Conservation (phyloP, 2,888 invertebrate genomes). For the Lissonota sp. region DNA sequence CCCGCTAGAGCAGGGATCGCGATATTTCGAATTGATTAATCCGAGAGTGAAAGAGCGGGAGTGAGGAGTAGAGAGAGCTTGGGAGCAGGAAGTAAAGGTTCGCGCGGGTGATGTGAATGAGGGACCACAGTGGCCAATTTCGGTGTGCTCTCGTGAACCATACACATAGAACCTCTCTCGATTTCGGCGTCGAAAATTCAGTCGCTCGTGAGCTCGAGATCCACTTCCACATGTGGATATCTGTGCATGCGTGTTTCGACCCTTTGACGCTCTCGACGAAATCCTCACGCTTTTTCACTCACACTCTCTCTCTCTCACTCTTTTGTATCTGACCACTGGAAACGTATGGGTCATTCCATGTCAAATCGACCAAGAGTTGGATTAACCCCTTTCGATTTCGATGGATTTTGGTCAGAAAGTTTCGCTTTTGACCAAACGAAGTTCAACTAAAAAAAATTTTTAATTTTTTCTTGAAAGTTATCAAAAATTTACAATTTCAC, state of each 20-base stretch:
- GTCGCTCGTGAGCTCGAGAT: conserved; percentile 20
- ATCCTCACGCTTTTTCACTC: conserved; percentile 27
- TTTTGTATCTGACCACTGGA: conserved; percentile 6
- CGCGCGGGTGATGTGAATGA: conserved; percentile 60
- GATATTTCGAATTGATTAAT: conserved; percentile 80
- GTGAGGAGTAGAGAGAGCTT: conserved; percentile 19
- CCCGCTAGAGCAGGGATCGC: conserved; percentile 64
- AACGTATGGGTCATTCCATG: no score
- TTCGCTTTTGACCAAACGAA: no score
- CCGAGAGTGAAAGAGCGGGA: conserved; percentile 56
- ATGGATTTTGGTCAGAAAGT: no score
- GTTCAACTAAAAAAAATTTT: no score
- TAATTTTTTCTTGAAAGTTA: no score
- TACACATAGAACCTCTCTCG: conserved; percentile 59
- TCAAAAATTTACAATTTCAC: no score
- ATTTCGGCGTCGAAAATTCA: conserved; percentile 60
- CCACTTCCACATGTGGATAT: neutral
- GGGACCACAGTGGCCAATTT: conserved; percentile 77
- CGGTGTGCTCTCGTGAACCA: conserved; percentile 56
- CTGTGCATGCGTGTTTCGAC: conserved; percentile 31
- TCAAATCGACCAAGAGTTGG: no score
- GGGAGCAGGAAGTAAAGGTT: conserved; percentile 6
- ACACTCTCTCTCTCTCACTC: neutral
- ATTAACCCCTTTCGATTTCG: no score
- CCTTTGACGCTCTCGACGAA: conserved; percentile 62